Evolutionary conservation across 2,888 invertebrate species (phyloP).

Genomic region (Octonoba sinensis): DNA sequence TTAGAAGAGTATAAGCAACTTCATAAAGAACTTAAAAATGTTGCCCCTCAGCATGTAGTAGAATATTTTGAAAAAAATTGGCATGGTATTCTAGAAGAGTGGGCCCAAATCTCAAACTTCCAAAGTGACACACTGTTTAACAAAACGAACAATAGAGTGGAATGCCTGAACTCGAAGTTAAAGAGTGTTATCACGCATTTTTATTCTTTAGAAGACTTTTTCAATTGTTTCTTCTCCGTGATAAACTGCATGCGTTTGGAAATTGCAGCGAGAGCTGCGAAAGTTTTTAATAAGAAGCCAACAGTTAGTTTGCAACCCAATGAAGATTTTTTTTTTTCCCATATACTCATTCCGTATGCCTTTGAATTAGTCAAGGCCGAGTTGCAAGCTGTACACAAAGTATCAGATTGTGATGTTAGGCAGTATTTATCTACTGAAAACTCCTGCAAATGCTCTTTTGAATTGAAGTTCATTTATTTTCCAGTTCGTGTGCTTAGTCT

Average conservation of each 20-base stretch:
- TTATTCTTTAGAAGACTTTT: neutral
- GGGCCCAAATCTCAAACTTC: neutral
- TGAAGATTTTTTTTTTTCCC: neutral
- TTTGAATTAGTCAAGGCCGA: neutral
- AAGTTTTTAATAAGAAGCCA: neutral
- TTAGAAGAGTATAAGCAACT: neutral
- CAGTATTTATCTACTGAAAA: neutral
- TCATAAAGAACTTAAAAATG: neutral
- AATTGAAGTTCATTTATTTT: too few species aligned
- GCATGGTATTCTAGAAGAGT: neutral
- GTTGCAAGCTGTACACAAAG: neutral
- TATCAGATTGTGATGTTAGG: neutral
- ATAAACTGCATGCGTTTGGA: neutral
- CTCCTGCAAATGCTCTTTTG: neutral
- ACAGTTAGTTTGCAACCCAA: neutral
- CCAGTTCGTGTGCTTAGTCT: too few species aligned
- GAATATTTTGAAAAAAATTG: neutral
- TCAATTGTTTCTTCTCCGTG: neutral
- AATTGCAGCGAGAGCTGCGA: neutral
- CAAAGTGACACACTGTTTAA: neutral
- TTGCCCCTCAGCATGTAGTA: neutral
- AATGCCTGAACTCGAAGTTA: neutral
- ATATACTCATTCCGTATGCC: neutral
- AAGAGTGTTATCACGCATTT: neutral
- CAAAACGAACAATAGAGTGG: neutral